Percentiles rank a stretch among this genome's conserved stretches.
Evolutionary conservation across 2,888 invertebrate species (phyloP).

Genomic region (Meghimatium bilineatum): DNA sequence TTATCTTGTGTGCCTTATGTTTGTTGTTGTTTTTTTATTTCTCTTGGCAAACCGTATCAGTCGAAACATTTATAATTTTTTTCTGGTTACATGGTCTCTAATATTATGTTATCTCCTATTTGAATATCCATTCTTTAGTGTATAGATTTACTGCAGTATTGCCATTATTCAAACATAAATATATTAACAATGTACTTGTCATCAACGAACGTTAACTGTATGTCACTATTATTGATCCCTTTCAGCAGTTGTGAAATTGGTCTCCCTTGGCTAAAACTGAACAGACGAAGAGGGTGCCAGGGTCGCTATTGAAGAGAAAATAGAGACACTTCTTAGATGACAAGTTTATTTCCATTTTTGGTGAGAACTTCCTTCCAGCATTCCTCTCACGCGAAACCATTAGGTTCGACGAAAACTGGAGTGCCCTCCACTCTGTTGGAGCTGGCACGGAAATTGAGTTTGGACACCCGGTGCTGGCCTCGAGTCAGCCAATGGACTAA

Average conservation of each 20-base stretch:
- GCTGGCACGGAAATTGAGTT: constrained; percentile 41
- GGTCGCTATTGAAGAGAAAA: constrained; percentile 17
- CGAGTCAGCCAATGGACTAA: constrained; percentile 40
- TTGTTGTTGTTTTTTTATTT: too few relatives aligned
- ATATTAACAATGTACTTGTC: background rate
- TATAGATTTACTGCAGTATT: too few relatives aligned
- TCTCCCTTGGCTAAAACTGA: background rate
- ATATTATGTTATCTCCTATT: too few relatives aligned
- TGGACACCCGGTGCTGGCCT: constrained; percentile 30
- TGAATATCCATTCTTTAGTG: too few relatives aligned
- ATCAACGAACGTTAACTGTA: background rate
- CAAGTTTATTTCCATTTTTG: constrained; percentile 32
- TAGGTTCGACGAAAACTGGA: constrained; percentile 9
- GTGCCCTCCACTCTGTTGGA: constrained; percentile 32
- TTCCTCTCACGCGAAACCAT: constrained; percentile 39
- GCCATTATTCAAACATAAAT: too few relatives aligned
- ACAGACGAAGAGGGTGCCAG: background rate
- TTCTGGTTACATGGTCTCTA: too few relatives aligned
- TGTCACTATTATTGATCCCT: background rate
- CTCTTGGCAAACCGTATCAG: too few relatives aligned
- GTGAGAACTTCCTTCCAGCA: constrained; percentile 37
- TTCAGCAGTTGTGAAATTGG: constrained; percentile 1
- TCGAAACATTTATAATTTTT: too few relatives aligned
- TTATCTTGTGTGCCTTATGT: too few relatives aligned
- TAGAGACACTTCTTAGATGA: constrained; percentile 26